Evolutionary conservation across 2,797 vertebrate species (phyloP), one percentile per base, ranked within the genome.

Genomic region (Mus minutoides): DNA sequence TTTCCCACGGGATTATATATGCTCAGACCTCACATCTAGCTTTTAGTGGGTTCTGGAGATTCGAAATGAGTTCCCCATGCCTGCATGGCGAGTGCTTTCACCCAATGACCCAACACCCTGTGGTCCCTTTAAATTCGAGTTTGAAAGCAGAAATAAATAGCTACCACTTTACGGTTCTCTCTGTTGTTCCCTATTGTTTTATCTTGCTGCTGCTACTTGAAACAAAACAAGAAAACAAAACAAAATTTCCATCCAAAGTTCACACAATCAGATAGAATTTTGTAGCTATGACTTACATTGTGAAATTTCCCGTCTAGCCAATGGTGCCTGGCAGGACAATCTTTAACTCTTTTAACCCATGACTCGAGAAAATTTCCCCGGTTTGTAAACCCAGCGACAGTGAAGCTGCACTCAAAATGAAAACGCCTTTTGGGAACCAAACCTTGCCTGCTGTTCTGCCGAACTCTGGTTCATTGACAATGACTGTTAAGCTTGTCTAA

Each of bases 341-440:
- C 75, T 96, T 90, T 90, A 83, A 83, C 52, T 94, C 71, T 93
- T 93, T 49, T 93, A 94, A 37, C 40, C 26, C 95, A 64, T 94
- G 58, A 79, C 82, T 91, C 76, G 77, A 84, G 46, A 88, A 83
- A 26, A 2, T 58, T 6, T 40, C 85, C 22, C 24, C 49, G 60
- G 21, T 84, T 69, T 46, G 56, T 92, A 73, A 93, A 88, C 49
- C 16, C 43, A 54, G n/a, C 82, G 75, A 84, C n/a, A 86, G 40
- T 91, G 79, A 96, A 49, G 2, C 62, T 62, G 60, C 11, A 31
- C 52, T 97, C 84, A 97, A 88, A 97, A 85, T 91, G 90, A 93
- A 96, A 97, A 91, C 92, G 49, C 3, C 4, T 96, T 98, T 93
- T 54, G 29, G 67, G 88, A 88, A 96, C 67, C 75, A 77, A 73